Percentiles rank a stretch among this genome's conserved stretches.
Evolutionary conservation across 2,888 invertebrate genomes (phyloP).

Genomic region (Sphecodes monilicornis): DNA sequence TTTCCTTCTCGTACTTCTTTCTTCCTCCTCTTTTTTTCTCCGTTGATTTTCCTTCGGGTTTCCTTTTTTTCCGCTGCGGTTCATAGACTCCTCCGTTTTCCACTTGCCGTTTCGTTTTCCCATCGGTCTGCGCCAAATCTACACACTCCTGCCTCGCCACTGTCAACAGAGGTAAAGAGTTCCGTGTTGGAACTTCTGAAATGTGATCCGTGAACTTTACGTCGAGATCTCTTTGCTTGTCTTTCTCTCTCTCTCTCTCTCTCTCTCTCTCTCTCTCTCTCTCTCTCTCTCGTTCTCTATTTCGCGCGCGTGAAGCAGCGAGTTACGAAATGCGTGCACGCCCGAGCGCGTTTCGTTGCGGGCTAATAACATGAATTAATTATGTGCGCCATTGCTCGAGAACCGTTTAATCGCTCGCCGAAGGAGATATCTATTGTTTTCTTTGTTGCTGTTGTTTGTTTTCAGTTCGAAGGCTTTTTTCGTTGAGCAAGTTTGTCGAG

Average conservation of each 20-base stretch:
- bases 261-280: not conserved
- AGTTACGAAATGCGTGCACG: not conserved
- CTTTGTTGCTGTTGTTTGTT: not conserved
- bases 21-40: not conserved
- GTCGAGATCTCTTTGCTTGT: not conserved
- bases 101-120: constrained; percentile 35
- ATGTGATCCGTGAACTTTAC: constrained; percentile 29
- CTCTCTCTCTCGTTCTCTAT: no score
- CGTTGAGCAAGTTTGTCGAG: not conserved
- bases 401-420: not conserved
- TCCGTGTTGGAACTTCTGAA: constrained; percentile 15
- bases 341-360: not conserved
- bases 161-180: constrained; percentile 41
- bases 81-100: not conserved
- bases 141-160: constrained; percentile 24
- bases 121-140: constrained; percentile 30
- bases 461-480: not conserved
- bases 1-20: constrained; percentile 36
- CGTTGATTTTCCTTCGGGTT: not conserved
- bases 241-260: not conserved
- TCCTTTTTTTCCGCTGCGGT: not conserved
- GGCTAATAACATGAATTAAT: not conserved
- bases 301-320: not conserved
- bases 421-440: not conserved
- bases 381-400: not conserved